Evolutionary conservation across 2,888 invertebrate species (phyloP), one percentile per base, ranked within the genome.

Genomic region (Lochmaea crataegi): DNA sequence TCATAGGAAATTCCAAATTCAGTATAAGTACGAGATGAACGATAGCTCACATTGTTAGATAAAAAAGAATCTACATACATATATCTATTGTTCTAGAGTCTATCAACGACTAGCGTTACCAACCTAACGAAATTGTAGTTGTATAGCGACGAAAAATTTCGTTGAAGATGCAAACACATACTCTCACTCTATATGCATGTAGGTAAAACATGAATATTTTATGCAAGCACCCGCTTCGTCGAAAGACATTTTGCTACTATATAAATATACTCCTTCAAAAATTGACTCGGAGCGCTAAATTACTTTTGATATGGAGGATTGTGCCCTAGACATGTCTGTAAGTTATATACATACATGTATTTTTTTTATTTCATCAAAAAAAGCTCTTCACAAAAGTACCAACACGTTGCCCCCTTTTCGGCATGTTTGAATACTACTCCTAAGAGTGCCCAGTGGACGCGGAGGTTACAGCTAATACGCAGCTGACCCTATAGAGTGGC

Each of bases 131-230:
- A 81, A 80, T 81, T 81, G 74, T 76, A 72, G 61, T 75, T 77
- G 73, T 78, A 80, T 78, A 76, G 76, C 74, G 71, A 66, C 72
- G 76, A 61, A 75, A 77, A 69, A 77, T 16, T 76, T 77, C 76
- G 70, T 69, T 66, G 72, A 70, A 72, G 71, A 77, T 77, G 73
- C 76, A 77, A 73, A 72, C 75, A 77, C 73, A 76, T 71, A 71
- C 71, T 70, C 68, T 70, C 64, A 51, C 64, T 72, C 72, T 74
- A 66, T 74, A 70, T 71, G 71, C 65, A 72, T 78, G 78, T 79
- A 80, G 80, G 78, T 79, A 78, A 73, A 76, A 74, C 75, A 79
- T 78, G 78, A 80, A 78, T 80, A 78, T 78, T 80, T 80, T 77
- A 81, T 82, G 79, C 77, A 76, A 64, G 57, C 64, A 38, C 65